These are phyloP conservation scores for Hoplostethus mediterraneus DNA, from an alignment of 2,797 vertebrate genomes.

Conservation along the genomic window DNA sequence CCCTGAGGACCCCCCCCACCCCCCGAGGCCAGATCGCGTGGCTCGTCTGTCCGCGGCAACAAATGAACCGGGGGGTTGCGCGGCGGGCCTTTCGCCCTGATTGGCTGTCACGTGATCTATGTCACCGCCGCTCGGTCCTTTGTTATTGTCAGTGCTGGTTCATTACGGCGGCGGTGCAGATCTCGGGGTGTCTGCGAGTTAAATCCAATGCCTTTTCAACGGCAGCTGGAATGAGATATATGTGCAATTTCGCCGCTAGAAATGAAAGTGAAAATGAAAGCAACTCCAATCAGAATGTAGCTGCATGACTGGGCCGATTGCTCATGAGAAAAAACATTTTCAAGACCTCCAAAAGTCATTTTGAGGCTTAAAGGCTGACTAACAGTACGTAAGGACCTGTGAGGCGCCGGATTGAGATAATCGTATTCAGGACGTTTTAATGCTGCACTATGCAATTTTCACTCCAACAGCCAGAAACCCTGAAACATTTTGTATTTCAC, in stretches of 20 bases:
- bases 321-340: conserved; percentile 32
- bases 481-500: neutral
- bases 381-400: neutral
- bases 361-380: neutral
- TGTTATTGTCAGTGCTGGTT: conserved; percentile 29
- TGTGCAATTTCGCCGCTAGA: conserved; percentile 11
- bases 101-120: conserved; percentile 49
- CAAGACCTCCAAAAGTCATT: conserved; percentile 17
- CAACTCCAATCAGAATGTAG: conserved; percentile 14
- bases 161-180: conserved; percentile 30
- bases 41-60: conserved; percentile 72
- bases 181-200: conserved; percentile 25
- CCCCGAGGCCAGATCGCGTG: conserved; percentile 60
- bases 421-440: conserved; percentile 53
- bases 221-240: conserved; percentile 29
- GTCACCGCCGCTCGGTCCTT: conserved; percentile 32
- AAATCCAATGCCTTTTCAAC: conserved; percentile 12
- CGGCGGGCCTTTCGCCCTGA: conserved; percentile 31
- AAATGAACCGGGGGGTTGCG: conserved; percentile 64
- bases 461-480: too few relatives aligned
- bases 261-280: conserved; percentile 50
- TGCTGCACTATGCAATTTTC: conserved; percentile 5
- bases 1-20: conserved; percentile 60
- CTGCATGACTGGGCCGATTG: conserved; percentile 34
- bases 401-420: conserved; percentile 22